Evolutionary conservation across 2,797 vertebrate genomes (phyloP).

Genomic region (Tangara arthus): DNA sequence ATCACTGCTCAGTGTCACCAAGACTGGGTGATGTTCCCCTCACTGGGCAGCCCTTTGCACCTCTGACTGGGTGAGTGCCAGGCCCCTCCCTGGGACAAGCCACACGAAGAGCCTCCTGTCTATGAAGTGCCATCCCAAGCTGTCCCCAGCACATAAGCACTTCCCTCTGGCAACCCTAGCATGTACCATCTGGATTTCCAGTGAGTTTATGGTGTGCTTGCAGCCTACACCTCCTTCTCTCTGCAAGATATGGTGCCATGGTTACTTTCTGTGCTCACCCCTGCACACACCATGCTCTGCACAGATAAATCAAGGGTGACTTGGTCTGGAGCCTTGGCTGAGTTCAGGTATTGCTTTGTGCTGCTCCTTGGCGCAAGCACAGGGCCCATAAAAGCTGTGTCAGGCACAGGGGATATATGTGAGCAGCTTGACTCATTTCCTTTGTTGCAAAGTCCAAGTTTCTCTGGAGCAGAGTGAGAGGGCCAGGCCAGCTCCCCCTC

Average conservation of each 20-base stretch:
- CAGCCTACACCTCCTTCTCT: neutral
- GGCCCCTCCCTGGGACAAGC: neutral
- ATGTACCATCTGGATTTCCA: neutral
- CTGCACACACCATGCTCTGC: neutral
- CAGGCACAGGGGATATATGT: neutral
- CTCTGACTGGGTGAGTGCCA: neutral
- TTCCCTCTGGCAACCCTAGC: neutral
- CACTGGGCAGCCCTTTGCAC: neutral
- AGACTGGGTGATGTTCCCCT: neutral
- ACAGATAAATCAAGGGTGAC: neutral
- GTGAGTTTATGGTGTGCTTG: neutral
- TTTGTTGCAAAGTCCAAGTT: neutral
- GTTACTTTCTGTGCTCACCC: neutral
- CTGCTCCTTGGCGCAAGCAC: neutral
- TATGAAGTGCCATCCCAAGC: neutral
- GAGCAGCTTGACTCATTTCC: neutral
- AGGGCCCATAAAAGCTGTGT: rapidly evolving
- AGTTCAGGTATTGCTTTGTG: neutral
- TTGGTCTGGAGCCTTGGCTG: rapidly evolving
- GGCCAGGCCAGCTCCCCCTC: neutral
- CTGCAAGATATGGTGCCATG: neutral
- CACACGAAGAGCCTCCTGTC: neutral
- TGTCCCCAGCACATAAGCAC: neutral
- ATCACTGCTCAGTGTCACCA: rapidly evolving
- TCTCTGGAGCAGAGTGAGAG: neutral